These are phyloP conservation scores for Alviniconcha marisindica DNA, from an alignment of 1,140 invertebrate species.

Conservation along the genomic window DNA sequence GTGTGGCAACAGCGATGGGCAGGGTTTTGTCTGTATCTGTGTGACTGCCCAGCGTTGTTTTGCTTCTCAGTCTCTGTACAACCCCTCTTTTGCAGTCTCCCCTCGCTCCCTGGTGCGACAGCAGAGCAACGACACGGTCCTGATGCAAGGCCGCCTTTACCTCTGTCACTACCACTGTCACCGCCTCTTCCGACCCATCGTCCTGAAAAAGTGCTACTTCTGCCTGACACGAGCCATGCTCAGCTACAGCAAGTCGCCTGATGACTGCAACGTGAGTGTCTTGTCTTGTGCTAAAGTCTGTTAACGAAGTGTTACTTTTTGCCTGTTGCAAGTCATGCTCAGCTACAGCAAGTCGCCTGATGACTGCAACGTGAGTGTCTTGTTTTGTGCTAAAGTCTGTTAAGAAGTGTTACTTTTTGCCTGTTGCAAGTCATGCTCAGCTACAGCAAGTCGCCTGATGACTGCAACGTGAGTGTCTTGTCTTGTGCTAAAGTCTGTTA, in stretches of 20 bases:
- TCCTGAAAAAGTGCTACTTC: constrained; percentile 61
- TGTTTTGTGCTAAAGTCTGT: too few species aligned
- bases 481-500: too few species aligned
- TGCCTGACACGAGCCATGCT: constrained; percentile 55
- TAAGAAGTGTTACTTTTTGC: too few species aligned
- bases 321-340: neutral
- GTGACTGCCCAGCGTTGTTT: neutral
- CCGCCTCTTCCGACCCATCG: constrained; percentile 48
- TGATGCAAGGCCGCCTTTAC: constrained; percentile 54
- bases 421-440: too few species aligned
- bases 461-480: too few species aligned
- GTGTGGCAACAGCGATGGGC: too few species aligned
- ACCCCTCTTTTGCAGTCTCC: constrained; percentile 29
- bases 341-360: too few species aligned
- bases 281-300: too few species aligned
- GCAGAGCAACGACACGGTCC: constrained; percentile 52
- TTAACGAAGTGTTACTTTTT: neutral
- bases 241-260: constrained; percentile 51
- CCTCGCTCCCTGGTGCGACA: constrained; percentile 43
- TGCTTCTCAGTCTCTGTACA: neutral
- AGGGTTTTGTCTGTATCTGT: neutral
- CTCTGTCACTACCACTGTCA: constrained; percentile 56
- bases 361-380: too few species aligned
- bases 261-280: constrained; percentile 37
- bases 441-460: too few species aligned